A percentile compares a stretch with the other conserved stretches of the same genome.
phyloP scores from a whole-genome alignment of 1,140 invertebrate genomes.

The Megathymus violae region DNA sequence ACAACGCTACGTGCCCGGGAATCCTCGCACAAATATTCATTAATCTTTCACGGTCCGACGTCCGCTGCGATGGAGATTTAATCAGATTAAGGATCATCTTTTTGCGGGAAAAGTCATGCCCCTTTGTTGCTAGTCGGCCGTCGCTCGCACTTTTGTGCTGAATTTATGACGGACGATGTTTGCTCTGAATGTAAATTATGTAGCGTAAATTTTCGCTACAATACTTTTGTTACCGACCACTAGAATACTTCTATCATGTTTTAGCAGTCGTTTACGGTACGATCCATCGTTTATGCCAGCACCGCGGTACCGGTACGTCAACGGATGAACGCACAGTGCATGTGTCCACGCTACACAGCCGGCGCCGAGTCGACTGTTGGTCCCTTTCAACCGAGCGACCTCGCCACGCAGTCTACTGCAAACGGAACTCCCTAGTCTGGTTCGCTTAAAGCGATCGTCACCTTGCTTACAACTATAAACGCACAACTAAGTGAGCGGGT shows the following conservation, averaged over 20 bases:
- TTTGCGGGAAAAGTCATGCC: conserved; percentile 80
- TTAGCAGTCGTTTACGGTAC: not conserved
- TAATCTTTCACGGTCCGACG: conserved; percentile 83
- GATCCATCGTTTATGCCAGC: not conserved
- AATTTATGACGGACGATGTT: conserved; percentile 76
- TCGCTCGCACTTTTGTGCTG: conserved; percentile 75
- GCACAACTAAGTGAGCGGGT: conserved; percentile 3
- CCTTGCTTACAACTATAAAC: conserved; percentile 7
- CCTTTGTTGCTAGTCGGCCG: conserved; percentile 77
- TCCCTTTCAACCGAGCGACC: conserved; percentile 48
- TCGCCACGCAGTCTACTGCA: conserved; percentile 76
- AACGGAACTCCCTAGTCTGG: conserved; percentile 34
- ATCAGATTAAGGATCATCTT: conserved; percentile 84
- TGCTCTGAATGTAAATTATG: conserved; percentile 76
- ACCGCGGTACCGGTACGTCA: conserved; percentile 8
- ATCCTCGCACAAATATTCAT: conserved; percentile 82
- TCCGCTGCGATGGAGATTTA: conserved; percentile 82
- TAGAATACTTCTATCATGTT: not conserved
- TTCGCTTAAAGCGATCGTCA: conserved; percentile 29
- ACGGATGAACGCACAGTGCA: conserved; percentile 11
- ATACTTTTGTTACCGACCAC: conserved; percentile 23
- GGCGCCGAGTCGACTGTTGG: conserved; percentile 60
- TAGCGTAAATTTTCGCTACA: too few species aligned
- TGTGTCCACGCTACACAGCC: conserved; percentile 36
- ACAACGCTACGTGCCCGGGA: conserved; percentile 80